These are phyloP conservation scores for Crotalus tigris DNA, from an alignment of 2,113 vertebrate species.

Conservation along the genomic window DNA sequence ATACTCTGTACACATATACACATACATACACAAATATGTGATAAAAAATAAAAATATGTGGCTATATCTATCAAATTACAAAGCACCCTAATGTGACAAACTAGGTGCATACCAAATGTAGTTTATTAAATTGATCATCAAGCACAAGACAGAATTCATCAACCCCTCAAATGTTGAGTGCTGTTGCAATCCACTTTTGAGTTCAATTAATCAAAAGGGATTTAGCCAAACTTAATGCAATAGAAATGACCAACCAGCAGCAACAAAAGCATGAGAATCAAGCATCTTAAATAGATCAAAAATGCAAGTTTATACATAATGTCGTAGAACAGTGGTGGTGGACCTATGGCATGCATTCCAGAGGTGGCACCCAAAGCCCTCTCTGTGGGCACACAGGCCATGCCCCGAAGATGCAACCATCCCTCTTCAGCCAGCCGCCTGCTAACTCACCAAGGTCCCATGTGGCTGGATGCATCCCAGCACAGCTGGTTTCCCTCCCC, in stretches of 20 bases:
- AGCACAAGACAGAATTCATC: background rate
- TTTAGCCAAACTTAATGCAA: background rate
- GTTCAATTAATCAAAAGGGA: constrained; percentile 21
- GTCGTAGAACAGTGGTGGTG: background rate
- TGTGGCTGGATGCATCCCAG: no score
- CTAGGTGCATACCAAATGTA: background rate
- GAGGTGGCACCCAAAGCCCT: no score
- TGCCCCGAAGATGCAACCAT: no score
- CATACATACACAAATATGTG: background rate
- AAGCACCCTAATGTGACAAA: background rate
- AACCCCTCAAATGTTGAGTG: background rate
- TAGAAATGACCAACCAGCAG: background rate
- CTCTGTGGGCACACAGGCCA: no score
- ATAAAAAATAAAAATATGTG: background rate
- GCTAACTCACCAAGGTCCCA: no score
- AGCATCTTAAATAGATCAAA: background rate
- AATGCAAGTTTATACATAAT: background rate
- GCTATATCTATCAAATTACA: background rate
- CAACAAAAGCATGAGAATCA: background rate
- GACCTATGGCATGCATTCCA: no score
- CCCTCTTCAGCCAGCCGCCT: no score
- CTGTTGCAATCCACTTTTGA: background rate
- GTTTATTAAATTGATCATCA: background rate
- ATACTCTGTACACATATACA: background rate
- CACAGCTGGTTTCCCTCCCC: no score